These are phyloP conservation scores for Aeoliscus strigatus DNA, from an alignment of 2,797 vertebrate species.

Conservation along the genomic window DNA sequence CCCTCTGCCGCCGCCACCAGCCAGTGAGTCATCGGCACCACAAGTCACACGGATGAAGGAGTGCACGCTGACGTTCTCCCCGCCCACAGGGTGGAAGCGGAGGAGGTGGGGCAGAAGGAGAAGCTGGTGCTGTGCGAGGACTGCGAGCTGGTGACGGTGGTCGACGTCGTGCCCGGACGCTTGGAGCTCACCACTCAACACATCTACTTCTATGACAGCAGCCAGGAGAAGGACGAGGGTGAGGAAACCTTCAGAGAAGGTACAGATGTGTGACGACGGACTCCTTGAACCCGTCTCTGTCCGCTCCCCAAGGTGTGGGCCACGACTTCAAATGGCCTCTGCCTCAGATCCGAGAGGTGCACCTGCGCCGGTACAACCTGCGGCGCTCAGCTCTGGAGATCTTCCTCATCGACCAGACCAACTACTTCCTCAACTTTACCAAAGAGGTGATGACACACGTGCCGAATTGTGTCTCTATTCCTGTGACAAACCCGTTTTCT, in stretches of 20 bases:
- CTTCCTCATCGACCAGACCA: slow-evolving; percentile 96
- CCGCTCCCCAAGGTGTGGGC: slow-evolving; percentile 76
- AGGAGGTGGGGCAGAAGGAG: slow-evolving; percentile 90
- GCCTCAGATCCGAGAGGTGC: slow-evolving; percentile 91
- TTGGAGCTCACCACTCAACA: slow-evolving; percentile 95
- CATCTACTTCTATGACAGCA: slow-evolving; percentile 92
- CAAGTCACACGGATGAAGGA: no score
- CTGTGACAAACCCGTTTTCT: not conserved
- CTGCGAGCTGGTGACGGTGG: slow-evolving; percentile 91
- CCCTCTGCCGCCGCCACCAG: slow-evolving; percentile 64
- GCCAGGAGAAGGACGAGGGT: slow-evolving; percentile 96
- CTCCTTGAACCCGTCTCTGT: not conserved
- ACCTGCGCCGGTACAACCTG: slow-evolving; percentile 91
- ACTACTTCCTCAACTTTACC: slow-evolving; percentile 96
- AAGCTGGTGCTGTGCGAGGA: slow-evolving; percentile 90
- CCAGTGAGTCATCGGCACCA: slow-evolving; percentile 62
- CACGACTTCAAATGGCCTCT: slow-evolving; percentile 97
- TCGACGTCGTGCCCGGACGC: slow-evolving; percentile 87
- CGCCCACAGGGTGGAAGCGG: slow-evolving; percentile 78
- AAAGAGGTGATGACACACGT: slow-evolving; percentile 80
- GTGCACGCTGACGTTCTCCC: no score
- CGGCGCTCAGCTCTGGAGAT: slow-evolving; percentile 94
- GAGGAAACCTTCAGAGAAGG: slow-evolving; percentile 11
- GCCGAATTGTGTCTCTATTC: not conserved
- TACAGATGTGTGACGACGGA: no score